Evolutionary conservation across 2,797 vertebrate species (phyloP), one percentile per base, ranked within the genome.

Genomic region (Diplodus puntazzo): DNA sequence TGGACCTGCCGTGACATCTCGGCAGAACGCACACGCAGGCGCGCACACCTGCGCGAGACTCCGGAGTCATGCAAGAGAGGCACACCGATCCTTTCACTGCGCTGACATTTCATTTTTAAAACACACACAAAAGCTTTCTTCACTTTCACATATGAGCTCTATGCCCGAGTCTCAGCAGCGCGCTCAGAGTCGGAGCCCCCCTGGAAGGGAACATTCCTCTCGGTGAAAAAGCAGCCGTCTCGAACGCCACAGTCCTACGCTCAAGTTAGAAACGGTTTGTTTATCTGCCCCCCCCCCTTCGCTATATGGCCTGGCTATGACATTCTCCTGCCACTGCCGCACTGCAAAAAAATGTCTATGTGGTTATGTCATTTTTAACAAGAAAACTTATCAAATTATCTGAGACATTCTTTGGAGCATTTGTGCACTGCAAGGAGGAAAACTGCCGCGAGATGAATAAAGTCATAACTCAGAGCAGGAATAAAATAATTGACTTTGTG

Each of bases 121-220:
- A 87, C 64, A 75, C 72, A 81, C 79, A 86, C 80, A 83, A 87
- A 90, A 80, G 75, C 81, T 84, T 82, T 89, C 83, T 80, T 68
- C 62, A 59, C 84, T 79, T 74, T 64, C 81, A 69, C 81, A 48
- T 77, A 75, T 27, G 81, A 86, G 87, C 82, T 80, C 79, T 43
- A 53, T 21, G 65, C 59, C 59, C 58, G 55, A 71, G 84, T 78
- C 88, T 73, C 80, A 18, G 75, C 81, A 54, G 70, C 42, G 69
- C 57, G 50, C 81, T 74, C 25, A 5, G 80, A 83, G 30, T 58
- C 48, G 0, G 71, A 85, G 80, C 77, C 87, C 83, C 39, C 77
- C 64, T 62, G 69, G 78, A 89, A 85, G 79, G 81, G 84, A 86
- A 90, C 91, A 94, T 94, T 94, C 91, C 84, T 88, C 81, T 86